phyloP scores from a whole-genome alignment of 2,797 vertebrate species.

The Chelonia mydas region DNA sequence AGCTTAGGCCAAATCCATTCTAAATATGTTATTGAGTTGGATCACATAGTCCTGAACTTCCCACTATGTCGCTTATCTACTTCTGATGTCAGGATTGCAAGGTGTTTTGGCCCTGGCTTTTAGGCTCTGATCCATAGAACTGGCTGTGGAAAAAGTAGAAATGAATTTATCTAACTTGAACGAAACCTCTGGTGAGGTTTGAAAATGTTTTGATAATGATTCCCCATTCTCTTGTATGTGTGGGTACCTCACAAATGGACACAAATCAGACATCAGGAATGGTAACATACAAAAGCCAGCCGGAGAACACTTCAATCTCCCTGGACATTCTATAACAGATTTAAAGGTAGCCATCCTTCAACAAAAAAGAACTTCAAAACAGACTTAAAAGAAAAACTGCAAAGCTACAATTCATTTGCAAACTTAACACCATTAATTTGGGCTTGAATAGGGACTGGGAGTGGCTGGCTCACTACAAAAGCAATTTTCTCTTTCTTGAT shows the following conservation, averaged over 20 bases:
- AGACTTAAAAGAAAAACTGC: too few relatives aligned
- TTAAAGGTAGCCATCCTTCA: too few relatives aligned
- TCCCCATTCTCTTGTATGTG: not conserved
- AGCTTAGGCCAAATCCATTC: not conserved
- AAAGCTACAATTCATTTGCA: too few relatives aligned
- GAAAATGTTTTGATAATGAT: not conserved
- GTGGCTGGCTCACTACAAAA: too few relatives aligned
- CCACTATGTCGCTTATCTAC: not conserved
- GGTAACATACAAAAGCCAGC: too few relatives aligned
- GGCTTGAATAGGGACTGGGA: too few relatives aligned
- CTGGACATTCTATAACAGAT: too few relatives aligned
- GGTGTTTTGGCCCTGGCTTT: not conserved
- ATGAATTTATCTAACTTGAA: not conserved
- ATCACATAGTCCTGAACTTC: not conserved
- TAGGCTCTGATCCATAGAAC: not conserved
- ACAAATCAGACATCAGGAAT: too few relatives aligned
- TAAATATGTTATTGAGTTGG: not conserved
- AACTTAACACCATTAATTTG: too few relatives aligned
- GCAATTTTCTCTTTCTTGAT: too few relatives aligned
- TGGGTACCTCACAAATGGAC: not conserved
- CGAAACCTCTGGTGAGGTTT: not conserved
- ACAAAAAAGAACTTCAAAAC: too few relatives aligned
- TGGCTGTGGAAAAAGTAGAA: not conserved
- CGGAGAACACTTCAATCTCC: too few relatives aligned
- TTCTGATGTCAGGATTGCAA: not conserved